Conservation (phyloP, 2,113 vertebrate species). For the Probosciger aterrimus region DNA sequence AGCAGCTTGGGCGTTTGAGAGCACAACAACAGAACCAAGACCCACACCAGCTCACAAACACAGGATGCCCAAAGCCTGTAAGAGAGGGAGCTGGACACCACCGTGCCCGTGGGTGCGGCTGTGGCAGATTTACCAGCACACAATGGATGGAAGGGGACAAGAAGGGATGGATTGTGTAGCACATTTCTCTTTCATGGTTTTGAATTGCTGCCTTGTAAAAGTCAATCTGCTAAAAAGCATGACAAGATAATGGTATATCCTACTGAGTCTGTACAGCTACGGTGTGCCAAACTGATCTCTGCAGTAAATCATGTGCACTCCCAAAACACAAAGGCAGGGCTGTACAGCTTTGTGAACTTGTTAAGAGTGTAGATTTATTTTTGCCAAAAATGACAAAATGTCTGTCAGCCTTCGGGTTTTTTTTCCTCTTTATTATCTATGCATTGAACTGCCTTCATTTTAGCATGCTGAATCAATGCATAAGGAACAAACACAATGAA, state of each 20-base stretch:
- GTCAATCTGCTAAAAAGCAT: slow-evolving; percentile 27
- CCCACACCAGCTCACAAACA: accelerated
- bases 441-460: neutral
- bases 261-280: slow-evolving; percentile 27
- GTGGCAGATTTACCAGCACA: neutral
- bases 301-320: slow-evolving; percentile 4
- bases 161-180: neutral
- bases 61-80: neutral
- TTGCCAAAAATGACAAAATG: neutral
- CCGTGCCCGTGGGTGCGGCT: neutral
- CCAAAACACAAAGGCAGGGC: slow-evolving; percentile 16
- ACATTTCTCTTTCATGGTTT: slow-evolving; percentile 38
- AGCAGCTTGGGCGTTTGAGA: neutral
- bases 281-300: neutral
- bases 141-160: neutral
- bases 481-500: neutral
- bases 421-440: neutral
- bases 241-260: slow-evolving; percentile 37
- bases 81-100: accelerated
- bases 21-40: neutral
- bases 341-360: neutral
- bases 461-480: neutral
- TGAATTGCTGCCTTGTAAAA: slow-evolving; percentile 44
- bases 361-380: neutral
- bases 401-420: neutral